These are phyloP conservation scores for Hirundichthys speculiger DNA, from an alignment of 2,113 vertebrate genomes.

Conservation along the genomic window DNA sequence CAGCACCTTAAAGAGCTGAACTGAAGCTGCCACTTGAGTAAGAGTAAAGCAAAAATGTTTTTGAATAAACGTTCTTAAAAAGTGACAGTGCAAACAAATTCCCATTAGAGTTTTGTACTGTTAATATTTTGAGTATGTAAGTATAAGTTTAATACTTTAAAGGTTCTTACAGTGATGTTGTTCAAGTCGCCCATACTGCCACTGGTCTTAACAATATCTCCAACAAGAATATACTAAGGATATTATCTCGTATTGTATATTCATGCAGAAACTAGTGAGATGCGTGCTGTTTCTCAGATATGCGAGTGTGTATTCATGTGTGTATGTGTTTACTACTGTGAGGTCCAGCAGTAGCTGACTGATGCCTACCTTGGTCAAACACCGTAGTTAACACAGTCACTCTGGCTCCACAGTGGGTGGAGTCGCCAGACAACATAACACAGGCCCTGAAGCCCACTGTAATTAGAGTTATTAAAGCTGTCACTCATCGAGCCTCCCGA, in stretches of 20 bases:
- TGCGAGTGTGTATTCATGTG: constrained; percentile 16
- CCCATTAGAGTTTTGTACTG: too few species aligned
- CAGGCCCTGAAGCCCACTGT: constrained; percentile 72
- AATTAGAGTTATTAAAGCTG: constrained; percentile 80
- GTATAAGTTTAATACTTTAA: too few species aligned
- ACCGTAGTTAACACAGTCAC: constrained; percentile 68
- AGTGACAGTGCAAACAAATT: too few species aligned
- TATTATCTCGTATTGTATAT: neutral
- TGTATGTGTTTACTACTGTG: constrained; percentile 65
- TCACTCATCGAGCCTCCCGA: constrained; percentile 64
- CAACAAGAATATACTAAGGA: neutral
- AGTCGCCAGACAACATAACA: constrained; percentile 74
- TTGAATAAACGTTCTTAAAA: too few species aligned
- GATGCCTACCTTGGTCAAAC: constrained; percentile 68
- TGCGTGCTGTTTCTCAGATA: neutral
- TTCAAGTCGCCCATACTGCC: too few species aligned
- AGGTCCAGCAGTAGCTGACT: constrained; percentile 65
- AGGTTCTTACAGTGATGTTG: too few species aligned
- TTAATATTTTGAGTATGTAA: too few species aligned
- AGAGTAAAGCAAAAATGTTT: too few species aligned
- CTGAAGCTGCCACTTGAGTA: too few species aligned
- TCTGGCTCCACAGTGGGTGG: constrained; percentile 77
- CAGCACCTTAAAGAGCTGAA: too few species aligned
- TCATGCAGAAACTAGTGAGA: neutral
- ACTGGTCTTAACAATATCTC: too few species aligned